Evolutionary conservation across 2,888 invertebrate genomes (phyloP).

Genomic region (Caenorhabditis doughertyi): DNA sequence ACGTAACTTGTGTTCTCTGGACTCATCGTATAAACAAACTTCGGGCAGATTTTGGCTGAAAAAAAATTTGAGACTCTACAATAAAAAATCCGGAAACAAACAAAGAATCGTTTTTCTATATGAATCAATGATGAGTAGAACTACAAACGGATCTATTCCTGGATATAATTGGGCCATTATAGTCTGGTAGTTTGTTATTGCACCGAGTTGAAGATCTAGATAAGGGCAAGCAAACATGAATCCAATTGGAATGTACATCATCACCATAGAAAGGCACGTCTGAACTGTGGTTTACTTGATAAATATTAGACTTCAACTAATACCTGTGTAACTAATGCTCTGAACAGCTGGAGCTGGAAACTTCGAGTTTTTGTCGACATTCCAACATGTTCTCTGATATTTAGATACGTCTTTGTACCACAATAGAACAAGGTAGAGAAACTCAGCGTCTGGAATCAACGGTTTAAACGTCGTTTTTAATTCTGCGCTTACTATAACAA

Average conservation of each 20-base stretch:
- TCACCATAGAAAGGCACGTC: conserved; percentile 37
- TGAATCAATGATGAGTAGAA: conserved; percentile 28
- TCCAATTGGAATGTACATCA: conserved; percentile 48
- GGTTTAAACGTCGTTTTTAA: too few species aligned
- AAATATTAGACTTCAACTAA: not conserved
- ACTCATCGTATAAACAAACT: too few species aligned
- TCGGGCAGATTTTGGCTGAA: too few species aligned
- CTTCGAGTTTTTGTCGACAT: conserved; percentile 20
- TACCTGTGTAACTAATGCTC: conserved; percentile 40
- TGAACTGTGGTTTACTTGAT: too few species aligned
- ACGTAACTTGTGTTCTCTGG: too few species aligned
- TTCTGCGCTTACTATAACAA: conserved; percentile 17
- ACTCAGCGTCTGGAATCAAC: conserved; percentile 1
- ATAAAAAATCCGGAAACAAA: not conserved
- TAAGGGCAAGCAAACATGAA: conserved; percentile 45
- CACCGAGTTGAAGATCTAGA: conserved; percentile 41
- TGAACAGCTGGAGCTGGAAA: conserved; percentile 40
- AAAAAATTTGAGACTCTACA: too few species aligned
- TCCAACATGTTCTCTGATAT: conserved; percentile 14
- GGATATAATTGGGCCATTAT: conserved; percentile 48
- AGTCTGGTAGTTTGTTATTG: conserved; percentile 47
- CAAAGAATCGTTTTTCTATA: conserved; percentile 23
- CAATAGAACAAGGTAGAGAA: conserved; percentile 41
- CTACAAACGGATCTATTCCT: conserved; percentile 43
- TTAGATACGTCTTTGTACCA: conserved; percentile 10